Base-by-base conservation (phyloP, 2,797 vertebrate species). In the Pseudochirops corinnae region DNA sequence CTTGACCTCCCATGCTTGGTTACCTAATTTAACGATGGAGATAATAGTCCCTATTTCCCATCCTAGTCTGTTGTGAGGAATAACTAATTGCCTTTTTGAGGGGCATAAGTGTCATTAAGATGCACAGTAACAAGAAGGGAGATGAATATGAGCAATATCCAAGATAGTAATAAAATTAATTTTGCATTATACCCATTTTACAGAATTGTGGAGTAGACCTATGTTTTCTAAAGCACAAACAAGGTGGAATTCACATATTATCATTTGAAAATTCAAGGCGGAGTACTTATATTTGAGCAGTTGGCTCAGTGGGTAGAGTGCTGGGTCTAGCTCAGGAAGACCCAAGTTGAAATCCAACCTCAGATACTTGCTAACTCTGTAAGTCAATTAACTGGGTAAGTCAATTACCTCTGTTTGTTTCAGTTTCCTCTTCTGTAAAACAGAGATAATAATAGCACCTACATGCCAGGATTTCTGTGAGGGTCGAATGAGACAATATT, bases 251-350 rank as follows among this genome's bases (percentile, higher is more conserved):
- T 92, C 33, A 26, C 29, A 50, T 60, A 9, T 92, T 90, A 58
- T 95, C 95, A 50, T 91, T 94, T n/a, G 93, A 39, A 95, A 55
- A 95, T 60, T 82, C 52, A 56, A 10, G 33, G 57, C 92, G 94
- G 56, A 53, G 50, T 60, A 29, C 90, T 97, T 93, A 93, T 67
- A 53, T 96, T 18, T 67, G 62, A 74, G 16, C 16, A 74, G 33
- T 33, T 24, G 31, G 24, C 9, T 50, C 21, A 50, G 3, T 50
- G 39, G 3, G 46, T 5, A 50, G 9, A 87, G 39, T 18, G 5
- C 39, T 87, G 21, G 74, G 9, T 3, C 7, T 87, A 82, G 39
- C 26, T 87, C 39, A 87, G 39, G 74, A 87, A 46, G 9, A n/a
- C 21, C 21, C 10, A 21, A 26, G 9, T 50, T 26, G 39, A 26